A percentile compares a stretch with the other conserved stretches of the same genome.
Conservation (phyloP, 2,888 invertebrate genomes). For the Nomada hirtipes region DNA sequence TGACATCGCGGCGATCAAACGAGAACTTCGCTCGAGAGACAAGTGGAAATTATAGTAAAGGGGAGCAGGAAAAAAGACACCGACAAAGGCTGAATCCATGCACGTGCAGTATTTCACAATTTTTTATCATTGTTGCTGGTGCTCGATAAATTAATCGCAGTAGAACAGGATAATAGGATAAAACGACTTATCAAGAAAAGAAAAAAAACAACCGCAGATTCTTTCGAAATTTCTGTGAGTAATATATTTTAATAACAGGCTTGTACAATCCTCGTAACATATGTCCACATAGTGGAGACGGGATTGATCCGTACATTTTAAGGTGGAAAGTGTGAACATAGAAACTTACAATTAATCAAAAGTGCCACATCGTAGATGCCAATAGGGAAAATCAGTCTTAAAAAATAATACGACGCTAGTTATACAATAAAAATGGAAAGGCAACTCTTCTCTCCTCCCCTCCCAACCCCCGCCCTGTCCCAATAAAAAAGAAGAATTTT, state of each 20-base stretch:
- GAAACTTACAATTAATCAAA: constrained; percentile 33
- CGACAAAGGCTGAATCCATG: too few relatives aligned
- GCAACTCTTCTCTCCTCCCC: constrained; percentile 25
- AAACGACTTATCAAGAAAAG: too few relatives aligned
- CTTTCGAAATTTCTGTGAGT: constrained; percentile 29
- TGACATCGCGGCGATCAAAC: constrained; percentile 19
- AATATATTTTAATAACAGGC: constrained; percentile 76
- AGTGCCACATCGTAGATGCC: neutral
- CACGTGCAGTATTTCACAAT: neutral
- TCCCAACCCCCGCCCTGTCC: too few relatives aligned
- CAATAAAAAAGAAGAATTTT: neutral
- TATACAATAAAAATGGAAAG: constrained; percentile 70
- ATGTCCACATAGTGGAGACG: constrained; percentile 59
- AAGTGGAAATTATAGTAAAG: neutral
- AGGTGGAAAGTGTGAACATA: constrained; percentile 27
- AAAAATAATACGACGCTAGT: constrained; percentile 78
- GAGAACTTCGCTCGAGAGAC: neutral
- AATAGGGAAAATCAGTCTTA: constrained; percentile 80
- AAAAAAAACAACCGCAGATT: neutral
- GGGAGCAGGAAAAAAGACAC: neutral
- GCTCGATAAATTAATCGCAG: too few relatives aligned
- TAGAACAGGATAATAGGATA: too few relatives aligned
- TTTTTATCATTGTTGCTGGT: too few relatives aligned
- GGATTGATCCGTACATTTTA: constrained; percentile 28
- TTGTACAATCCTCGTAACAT: constrained; percentile 73